Evolutionary conservation across 2,113 vertebrate genomes (phyloP).

Genomic region (Laterallus jamaicensis): DNA sequence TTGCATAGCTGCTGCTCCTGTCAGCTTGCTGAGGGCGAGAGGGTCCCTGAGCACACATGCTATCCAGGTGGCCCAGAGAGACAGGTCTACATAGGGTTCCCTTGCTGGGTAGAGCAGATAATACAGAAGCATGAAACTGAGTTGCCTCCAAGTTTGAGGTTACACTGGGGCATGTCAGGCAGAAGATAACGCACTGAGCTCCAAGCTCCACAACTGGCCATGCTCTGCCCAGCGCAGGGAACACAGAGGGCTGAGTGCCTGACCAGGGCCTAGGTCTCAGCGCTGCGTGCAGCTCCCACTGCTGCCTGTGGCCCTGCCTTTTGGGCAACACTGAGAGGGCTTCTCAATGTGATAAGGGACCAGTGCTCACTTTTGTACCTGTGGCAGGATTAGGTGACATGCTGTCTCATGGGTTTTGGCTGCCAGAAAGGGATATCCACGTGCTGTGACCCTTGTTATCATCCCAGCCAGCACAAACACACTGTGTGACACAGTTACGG

Average conservation of each 20-base stretch:
- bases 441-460: neutral
- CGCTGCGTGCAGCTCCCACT: neutral
- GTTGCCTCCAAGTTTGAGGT: neutral
- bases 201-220: neutral
- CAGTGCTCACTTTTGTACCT: neutral
- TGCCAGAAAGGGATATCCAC: neutral
- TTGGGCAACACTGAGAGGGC: neutral
- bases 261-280: neutral
- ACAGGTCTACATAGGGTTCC: neutral
- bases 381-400: neutral
- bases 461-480: neutral
- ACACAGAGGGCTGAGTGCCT: neutral
- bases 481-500: neutral
- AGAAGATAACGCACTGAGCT: neutral
- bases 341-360: neutral
- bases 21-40: neutral
- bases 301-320: neutral
- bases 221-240: neutral
- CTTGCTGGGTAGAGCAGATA: neutral
- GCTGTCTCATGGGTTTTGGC: neutral
- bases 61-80: neutral
- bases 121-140: neutral
- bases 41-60: accelerated
- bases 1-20: neutral
- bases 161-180: neutral